Base-by-base conservation (phyloP, 1,140 invertebrate species). In the Gryon sp. region DNA sequence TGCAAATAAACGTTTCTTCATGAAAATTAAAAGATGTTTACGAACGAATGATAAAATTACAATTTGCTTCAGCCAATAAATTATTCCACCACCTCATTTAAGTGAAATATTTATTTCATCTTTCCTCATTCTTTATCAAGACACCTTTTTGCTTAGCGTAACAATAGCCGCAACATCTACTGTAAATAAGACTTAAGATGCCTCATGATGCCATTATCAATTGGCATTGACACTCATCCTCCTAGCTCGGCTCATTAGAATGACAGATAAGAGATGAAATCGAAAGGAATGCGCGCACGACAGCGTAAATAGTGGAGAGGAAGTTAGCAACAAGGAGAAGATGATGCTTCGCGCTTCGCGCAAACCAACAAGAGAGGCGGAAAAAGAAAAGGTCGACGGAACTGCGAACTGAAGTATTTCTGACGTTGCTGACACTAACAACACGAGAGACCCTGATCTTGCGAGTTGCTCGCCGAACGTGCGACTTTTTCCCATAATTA, bases 401-500 rank as follows among this genome's bases (percentile, higher is more conserved):
- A 55, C 38, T 19, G 72, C 76, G 65, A 73, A 57, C 63, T 46
- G 73, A 84, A n/a, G n/a, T n/a, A n/a, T n/a, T n/a, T 52, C 65
- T 40, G 28, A 40, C 53, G 72, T 52, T 78, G 65, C 60, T 66
- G 69, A 69, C 76, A 77, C 50, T 72, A 73, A 63, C 63, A 48
- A 26, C 69, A 84, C 28, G 41, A 69, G 72, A 79, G 78, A 60
- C 82, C 83, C 72, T 88, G 86, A 88, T 87, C 85, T 86, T 87
- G 68, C 79, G 48, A 77, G 76, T 77, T 82, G 68, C 78, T 34
- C 45, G 59, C 73, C 20, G 60, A 62, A 80, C 84, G 82, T 88
- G 87, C 48, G 85, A 88, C 68, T 82, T 80, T 78, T 86, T 86
- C 85, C 72, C 85, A 86, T 84, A 82, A 82, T 87, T 88, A 86